Evolutionary conservation across 2,888 invertebrate genomes (phyloP).

Genomic region (Teleogryllus oceanicus): DNA sequence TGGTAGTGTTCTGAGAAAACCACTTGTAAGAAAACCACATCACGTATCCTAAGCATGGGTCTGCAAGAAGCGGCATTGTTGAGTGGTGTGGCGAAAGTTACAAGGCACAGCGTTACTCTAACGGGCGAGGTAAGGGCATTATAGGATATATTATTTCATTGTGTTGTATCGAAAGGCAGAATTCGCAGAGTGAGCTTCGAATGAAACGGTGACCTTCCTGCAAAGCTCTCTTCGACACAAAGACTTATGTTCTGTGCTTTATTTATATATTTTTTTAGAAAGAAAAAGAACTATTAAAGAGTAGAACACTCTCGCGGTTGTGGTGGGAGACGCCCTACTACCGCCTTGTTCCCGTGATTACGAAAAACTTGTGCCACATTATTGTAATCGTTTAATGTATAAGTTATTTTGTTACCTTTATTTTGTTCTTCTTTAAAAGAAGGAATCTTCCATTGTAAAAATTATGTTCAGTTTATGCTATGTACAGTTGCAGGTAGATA

Average conservation of each 20-base stretch:
- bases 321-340: background rate
- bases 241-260: background rate
- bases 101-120: slow-evolving; percentile 9
- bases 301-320: background rate
- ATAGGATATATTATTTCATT: background rate
- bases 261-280: background rate
- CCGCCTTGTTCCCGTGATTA: slow-evolving; percentile 6
- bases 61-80: background rate
- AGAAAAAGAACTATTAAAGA: background rate
- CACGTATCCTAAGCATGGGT: background rate
- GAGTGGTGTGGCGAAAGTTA: background rate
- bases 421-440: slow-evolving; percentile 29
- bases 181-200: background rate
- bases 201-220: background rate
- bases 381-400: slow-evolving; percentile 30
- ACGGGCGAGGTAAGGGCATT: background rate
- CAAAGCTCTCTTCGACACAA: background rate
- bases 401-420: slow-evolving; percentile 35
- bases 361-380: slow-evolving; percentile 28
- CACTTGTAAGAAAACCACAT: background rate
- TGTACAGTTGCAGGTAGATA: slow-evolving; percentile 30
- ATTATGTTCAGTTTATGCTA: slow-evolving; percentile 23
- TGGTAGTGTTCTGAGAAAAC: background rate
- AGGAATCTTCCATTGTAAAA: slow-evolving; percentile 24
- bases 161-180: background rate